Evolutionary conservation across 2,113 vertebrate genomes (phyloP).

Genomic region (Diadophis punctatus): DNA sequence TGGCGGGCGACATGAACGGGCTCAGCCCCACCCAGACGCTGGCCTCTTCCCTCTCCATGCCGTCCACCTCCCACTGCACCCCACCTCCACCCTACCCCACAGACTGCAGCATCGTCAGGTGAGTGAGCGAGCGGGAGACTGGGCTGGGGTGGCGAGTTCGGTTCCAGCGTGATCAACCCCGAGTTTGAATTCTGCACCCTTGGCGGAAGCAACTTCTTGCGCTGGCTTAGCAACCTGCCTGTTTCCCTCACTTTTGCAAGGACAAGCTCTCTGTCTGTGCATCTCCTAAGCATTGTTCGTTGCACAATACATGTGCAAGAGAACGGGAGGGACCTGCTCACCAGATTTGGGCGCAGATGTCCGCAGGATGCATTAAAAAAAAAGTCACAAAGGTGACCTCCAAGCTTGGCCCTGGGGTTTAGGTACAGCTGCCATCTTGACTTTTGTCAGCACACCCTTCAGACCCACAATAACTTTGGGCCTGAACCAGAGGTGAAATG

Average conservation of each 20-base stretch:
- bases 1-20: slow-evolving; percentile 94
- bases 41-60: slow-evolving; percentile 91
- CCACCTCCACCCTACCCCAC: slow-evolving; percentile 97
- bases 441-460: background rate
- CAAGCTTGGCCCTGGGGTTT: background rate
- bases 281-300: background rate
- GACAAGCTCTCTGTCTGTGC: background rate
- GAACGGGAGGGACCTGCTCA: background rate
- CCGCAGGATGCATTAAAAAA: rapidly evolving
- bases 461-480: background rate
- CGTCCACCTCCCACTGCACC: slow-evolving; percentile 96
- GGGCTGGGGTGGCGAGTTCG: background rate
- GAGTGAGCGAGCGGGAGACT: slow-evolving; percentile 44
- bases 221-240: background rate
- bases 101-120: slow-evolving; percentile 99
- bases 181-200: background rate
- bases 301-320: rapidly evolving
- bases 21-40: slow-evolving; percentile 92
- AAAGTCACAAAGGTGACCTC: background rate
- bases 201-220: background rate
- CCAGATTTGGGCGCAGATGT: background rate
- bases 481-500: too few relatives aligned
- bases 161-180: too few relatives aligned
- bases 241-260: background rate
- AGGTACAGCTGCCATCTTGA: background rate